Percentiles rank a stretch among this genome's conserved stretches.
Conservation (phyloP, 2,888 invertebrate genomes). For the Orchesella flavescens region DNA sequence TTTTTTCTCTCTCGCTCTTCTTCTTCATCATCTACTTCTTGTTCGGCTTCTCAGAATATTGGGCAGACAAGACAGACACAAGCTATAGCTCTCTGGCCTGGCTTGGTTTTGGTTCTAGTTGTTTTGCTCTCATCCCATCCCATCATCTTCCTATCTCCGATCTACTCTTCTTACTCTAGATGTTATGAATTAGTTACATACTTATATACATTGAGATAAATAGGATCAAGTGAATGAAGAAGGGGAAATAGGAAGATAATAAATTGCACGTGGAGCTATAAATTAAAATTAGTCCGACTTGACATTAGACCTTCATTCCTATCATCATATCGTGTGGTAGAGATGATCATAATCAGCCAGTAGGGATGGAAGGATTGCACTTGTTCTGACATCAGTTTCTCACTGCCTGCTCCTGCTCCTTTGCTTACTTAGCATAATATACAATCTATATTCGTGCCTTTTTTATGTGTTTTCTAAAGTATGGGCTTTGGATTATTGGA, state of each 20-base stretch:
- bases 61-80: too few species aligned
- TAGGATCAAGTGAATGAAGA: slow-evolving; percentile 8
- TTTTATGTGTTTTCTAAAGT: background rate
- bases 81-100: slow-evolving; percentile 3
- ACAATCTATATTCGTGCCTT: background rate
- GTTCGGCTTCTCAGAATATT: background rate
- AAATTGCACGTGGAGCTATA: slow-evolving; percentile 49
- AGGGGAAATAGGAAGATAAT: slow-evolving; percentile 37
- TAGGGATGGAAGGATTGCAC: background rate
- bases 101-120: too few species aligned
- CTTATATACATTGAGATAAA: background rate
- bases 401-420: too few species aligned
- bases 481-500: slow-evolving; percentile 17
- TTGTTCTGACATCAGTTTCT: background rate
- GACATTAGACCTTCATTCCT: slow-evolving; percentile 30
- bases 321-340: slow-evolving; percentile 4
- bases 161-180: too few species aligned
- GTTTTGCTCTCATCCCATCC: too few species aligned
- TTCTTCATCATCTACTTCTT: too few species aligned
- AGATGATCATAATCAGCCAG: slow-evolving; percentile 34
- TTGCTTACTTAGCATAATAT: slow-evolving; percentile 16
- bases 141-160: too few species aligned
- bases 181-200: too few species aligned
- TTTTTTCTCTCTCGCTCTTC: background rate
- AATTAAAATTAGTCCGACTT: slow-evolving; percentile 58